Base-by-base conservation (phyloP, 2,888 invertebrate species). In the Idaea straminata region DNA sequence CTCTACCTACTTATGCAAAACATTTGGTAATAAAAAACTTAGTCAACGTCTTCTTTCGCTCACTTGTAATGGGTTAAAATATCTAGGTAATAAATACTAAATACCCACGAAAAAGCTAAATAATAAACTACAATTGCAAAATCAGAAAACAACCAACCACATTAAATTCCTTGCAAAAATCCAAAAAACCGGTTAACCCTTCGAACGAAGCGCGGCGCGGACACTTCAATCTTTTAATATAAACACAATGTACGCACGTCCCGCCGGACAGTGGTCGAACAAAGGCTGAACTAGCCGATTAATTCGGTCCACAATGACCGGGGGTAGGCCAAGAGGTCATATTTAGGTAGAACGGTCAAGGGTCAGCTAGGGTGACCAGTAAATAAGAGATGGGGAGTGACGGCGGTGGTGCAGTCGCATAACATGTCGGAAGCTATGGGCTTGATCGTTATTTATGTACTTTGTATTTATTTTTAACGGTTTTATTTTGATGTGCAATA, bases 271-370 rank as follows among this genome's bases (percentile, higher is more conserved):
- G 84, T 82, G 87, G 80, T 83, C 83, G 74, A 74, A 91, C 90
- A 92, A 92, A 84, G 78, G 86, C 74, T 77, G 75, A 84, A 90
- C 92, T 79, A 88, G 85, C 84, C 91, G 92, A 92, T 92, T 92
- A 92, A 91, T 91, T 86, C 86, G 76, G 73, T 80, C 73, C 82
- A 92, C 92, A 92, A 92, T 88, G 86, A 82, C 85, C 85, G 86
- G 88, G 87, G 84, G 81, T 81, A 85, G 83, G 68, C 86, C 83
- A 80, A 84, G 75, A 86, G 92, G 92, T 92, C 91, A 92, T 91
- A 91, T 92, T 92, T 92, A 89, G 92, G 91, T 87, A 90, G 83
- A 85, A 68, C 86, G 91, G 89, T 91, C 83, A 91, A 81, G 89
- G 91, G 91, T 90, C 89, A 90, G 83, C 77, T 68, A 80, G 86